Evolutionary conservation across 2,797 vertebrate genomes (phyloP).

Genomic region (Myripristis jacobus): DNA sequence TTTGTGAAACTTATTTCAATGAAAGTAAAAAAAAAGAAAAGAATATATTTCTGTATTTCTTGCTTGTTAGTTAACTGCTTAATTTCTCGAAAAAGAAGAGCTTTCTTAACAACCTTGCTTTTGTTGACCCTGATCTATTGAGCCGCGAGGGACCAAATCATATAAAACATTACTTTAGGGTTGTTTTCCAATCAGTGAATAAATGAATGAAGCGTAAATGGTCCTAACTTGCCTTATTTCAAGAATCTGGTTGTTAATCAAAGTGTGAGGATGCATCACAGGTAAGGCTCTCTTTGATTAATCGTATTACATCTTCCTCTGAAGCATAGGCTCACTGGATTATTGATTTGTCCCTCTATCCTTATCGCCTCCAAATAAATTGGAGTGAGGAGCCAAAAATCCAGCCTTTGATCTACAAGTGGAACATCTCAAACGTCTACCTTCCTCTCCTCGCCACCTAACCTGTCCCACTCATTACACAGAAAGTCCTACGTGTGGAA

Average conservation of each 20-base stretch:
- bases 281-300: conserved; percentile 34
- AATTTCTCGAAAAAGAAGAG: conserved; percentile 63
- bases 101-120: conserved; percentile 76
- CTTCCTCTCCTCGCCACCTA: conserved; percentile 6
- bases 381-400: conserved; percentile 53
- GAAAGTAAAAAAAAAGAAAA: conserved; percentile 65
- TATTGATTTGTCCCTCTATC: conserved; percentile 59
- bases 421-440: conserved; percentile 35
- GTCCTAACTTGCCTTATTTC: conserved; percentile 46
- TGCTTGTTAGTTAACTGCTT: conserved; percentile 79
- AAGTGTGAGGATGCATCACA: conserved; percentile 37
- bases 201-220: conserved; percentile 79
- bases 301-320: conserved; percentile 53
- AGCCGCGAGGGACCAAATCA: conserved; percentile 83
- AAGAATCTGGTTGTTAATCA: conserved; percentile 33
- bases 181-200: conserved; percentile 85
- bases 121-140: conserved; percentile 76
- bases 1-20: conserved; percentile 77
- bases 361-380: conserved; percentile 61
- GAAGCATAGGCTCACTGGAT: conserved; percentile 11
- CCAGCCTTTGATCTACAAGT: conserved; percentile 47
- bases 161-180: conserved; percentile 80
- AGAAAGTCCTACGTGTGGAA: neutral
- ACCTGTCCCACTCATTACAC: conserved; percentile 3
- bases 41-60: conserved; percentile 78